phyloP scores from a whole-genome alignment of 1,140 invertebrate genomes.

The Drosophila kohkoa region DNA sequence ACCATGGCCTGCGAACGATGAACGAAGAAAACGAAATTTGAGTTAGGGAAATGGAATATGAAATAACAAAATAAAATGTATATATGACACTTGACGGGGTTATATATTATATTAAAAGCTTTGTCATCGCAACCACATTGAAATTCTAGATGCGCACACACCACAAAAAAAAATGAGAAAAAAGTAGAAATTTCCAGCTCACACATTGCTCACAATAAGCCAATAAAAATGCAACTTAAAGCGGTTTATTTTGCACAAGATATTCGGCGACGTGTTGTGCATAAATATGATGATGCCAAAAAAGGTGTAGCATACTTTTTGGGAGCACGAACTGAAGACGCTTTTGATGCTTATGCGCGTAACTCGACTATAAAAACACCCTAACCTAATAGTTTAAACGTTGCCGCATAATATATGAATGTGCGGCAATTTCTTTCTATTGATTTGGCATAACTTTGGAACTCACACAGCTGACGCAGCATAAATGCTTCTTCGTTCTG shows the following conservation, averaged over 20 bases:
- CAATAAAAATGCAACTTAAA: constrained; percentile 82
- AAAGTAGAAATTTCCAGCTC: constrained; percentile 47
- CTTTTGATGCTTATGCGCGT: not conserved
- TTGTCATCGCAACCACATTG: constrained; percentile 51
- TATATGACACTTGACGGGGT: constrained; percentile 17
- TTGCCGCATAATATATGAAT: not conserved
- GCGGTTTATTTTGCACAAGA: constrained; percentile 72
- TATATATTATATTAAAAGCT: constrained; percentile 30
- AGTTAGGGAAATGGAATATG: not conserved
- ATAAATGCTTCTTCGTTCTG: not conserved
- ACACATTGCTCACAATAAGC: constrained; percentile 67
- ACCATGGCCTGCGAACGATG: constrained; percentile 58
- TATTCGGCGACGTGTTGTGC: constrained; percentile 69
- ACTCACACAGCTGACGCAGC: not conserved
- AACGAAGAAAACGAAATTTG: constrained; percentile 6
- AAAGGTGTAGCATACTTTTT: constrained; percentile 58
- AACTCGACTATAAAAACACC: constrained; percentile 21
- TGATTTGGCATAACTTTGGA: constrained; percentile 7
- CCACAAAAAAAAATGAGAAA: not conserved
- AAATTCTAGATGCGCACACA: constrained; percentile 56
- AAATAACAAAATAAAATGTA: constrained; percentile 15
- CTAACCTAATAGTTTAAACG: constrained; percentile 4
- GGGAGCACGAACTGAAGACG: constrained; percentile 33
- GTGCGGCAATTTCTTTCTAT: not conserved
- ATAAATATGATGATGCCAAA: constrained; percentile 61